Conservation (phyloP, 2,888 invertebrate genomes). For the Nymphalis polychloros region DNA sequence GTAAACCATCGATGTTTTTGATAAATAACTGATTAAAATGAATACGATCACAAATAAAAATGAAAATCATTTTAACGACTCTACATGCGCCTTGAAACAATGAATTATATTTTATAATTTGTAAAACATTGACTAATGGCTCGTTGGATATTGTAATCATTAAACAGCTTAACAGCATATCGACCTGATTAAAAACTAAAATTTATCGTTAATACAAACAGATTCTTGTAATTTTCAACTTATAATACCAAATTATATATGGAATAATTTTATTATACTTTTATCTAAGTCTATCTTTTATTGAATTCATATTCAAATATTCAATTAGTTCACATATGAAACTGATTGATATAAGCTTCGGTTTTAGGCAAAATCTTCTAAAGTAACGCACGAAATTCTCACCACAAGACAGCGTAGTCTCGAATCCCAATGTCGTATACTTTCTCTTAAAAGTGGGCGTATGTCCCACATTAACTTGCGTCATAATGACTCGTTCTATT, state of each 20-base stretch:
- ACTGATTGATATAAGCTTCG: too few species aligned
- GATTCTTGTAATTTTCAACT: too few species aligned
- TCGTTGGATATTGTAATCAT: background rate
- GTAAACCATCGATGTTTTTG: too few species aligned
- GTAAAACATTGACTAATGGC: background rate
- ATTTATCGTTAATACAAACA: background rate
- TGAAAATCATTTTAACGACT: too few species aligned
- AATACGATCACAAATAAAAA: too few species aligned
- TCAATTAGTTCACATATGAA: too few species aligned
- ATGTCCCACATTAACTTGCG: conserved; percentile 54
- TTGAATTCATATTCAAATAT: too few species aligned
- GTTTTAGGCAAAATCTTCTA: background rate
- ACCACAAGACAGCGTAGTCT: conserved; percentile 20
- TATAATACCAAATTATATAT: too few species aligned
- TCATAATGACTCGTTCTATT: conserved; percentile 47
- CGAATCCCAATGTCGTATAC: conserved; percentile 54
- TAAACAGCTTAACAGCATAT: background rate
- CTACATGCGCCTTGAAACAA: background rate
- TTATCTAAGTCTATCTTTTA: too few species aligned
- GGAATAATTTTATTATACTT: too few species aligned
- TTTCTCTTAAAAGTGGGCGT: conserved; percentile 47
- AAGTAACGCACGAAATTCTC: background rate
- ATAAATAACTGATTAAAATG: too few species aligned
- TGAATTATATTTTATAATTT: background rate
- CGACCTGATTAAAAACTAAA: background rate